phyloP scores from a whole-genome alignment of 2,888 invertebrate species.

The Limnephilus auricula region DNA sequence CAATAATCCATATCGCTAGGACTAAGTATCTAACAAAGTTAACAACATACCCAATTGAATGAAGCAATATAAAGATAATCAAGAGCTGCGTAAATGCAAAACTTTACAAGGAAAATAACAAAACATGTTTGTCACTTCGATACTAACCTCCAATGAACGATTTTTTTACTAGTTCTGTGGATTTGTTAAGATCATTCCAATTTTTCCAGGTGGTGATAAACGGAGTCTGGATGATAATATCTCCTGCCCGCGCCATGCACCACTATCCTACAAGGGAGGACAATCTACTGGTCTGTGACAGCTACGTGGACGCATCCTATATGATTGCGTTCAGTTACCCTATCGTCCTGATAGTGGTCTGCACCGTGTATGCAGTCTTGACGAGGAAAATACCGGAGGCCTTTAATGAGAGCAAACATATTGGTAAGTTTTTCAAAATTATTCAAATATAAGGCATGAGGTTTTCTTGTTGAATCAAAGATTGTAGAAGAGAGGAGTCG shows the following conservation, averaged over 20 bases:
- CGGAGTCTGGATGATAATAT: conserved; percentile 93
- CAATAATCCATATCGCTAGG: too few species aligned
- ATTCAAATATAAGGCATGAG: not conserved
- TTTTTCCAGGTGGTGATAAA: conserved; percentile 86
- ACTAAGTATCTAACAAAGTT: too few species aligned
- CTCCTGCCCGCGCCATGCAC: conserved; percentile 92
- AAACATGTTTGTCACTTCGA: too few species aligned
- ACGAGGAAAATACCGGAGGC: conserved; percentile 98
- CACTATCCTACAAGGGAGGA: conserved; percentile 95
- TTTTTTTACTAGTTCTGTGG: not conserved
- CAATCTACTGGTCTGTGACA: conserved; percentile 94
- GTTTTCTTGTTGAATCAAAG: too few species aligned
- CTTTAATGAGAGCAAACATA: conserved; percentile 98
- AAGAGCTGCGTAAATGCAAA: too few species aligned
- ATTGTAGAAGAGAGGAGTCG: not conserved
- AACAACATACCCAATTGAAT: too few species aligned
- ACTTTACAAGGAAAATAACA: too few species aligned
- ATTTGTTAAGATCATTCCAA: not conserved
- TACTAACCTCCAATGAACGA: not conserved
- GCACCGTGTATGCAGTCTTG: conserved; percentile 96
- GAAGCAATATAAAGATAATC: too few species aligned
- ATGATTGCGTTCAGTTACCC: conserved; percentile 97
- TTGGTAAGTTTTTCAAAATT: conserved; percentile 81
- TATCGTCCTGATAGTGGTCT: conserved; percentile 91
- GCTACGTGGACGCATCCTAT: conserved; percentile 94